Conservation (phyloP, 2,797 vertebrate species). For the Pantherophis alleghaniensis region DNA sequence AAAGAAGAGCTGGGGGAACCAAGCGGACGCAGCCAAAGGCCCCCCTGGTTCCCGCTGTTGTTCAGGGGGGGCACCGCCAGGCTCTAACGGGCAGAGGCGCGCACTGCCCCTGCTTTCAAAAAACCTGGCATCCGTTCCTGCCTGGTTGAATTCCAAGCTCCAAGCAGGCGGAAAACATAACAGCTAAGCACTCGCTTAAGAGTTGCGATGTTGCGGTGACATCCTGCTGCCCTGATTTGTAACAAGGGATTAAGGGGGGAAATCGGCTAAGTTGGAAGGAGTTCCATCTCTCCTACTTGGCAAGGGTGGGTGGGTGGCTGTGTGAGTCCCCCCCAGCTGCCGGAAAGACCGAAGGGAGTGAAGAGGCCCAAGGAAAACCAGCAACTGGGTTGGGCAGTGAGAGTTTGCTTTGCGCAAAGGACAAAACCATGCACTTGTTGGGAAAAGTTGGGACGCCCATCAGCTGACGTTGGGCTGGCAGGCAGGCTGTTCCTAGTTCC, state of each 20-base stretch:
- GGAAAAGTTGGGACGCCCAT: accelerated
- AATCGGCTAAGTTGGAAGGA: not conserved
- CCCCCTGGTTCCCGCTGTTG: not conserved
- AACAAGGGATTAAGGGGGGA: slow-evolving; percentile 58
- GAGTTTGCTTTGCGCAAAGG: not conserved
- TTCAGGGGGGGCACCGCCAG: not conserved
- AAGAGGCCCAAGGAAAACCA: not conserved
- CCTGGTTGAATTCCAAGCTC: slow-evolving; percentile 30
- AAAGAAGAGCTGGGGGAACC: slow-evolving; percentile 74
- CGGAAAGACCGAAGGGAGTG: not conserved
- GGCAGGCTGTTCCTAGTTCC: not conserved
- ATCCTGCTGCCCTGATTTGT: slow-evolving; percentile 65
- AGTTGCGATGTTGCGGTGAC: slow-evolving; percentile 47
- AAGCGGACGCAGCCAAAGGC: not conserved
- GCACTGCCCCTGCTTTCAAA: not conserved
- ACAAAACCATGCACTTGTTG: accelerated
- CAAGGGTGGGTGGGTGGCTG: too few relatives aligned
- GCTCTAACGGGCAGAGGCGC: not conserved
- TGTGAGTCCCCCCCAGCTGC: too few relatives aligned
- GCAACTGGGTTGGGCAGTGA: not conserved
- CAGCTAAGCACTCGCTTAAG: slow-evolving; percentile 36
- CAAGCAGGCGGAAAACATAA: slow-evolving; percentile 39
- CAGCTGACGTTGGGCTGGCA: not conserved
- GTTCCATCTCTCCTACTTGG: not conserved
- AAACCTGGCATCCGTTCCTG: not conserved